Evolutionary conservation across 2,888 invertebrate genomes (phyloP), one percentile per base, ranked within the genome.

Genomic region (Ctenicera cuprea): DNA sequence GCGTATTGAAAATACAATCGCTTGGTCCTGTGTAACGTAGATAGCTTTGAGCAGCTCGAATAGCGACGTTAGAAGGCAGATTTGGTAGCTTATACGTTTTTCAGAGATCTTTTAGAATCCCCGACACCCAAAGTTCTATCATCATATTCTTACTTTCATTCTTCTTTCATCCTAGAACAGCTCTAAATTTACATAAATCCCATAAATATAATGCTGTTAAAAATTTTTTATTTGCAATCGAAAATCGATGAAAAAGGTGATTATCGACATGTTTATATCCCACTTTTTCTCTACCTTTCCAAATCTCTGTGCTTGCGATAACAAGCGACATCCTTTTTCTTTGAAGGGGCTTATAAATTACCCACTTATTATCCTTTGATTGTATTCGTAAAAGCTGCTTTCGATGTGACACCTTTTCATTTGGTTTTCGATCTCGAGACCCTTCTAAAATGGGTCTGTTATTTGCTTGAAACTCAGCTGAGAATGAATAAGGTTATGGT

Each of bases 71-170:
- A 18, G 50, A 50, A 26, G 16, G 50, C 22, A 50, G 26, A 50
- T 18, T 18, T 26, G 3, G 26, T 5, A 26, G 26, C n/a, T n/a
- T n/a, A n/a, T n/a, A n/a, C n/a, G n/a, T n/a, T n/a, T 54, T 54
- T 54, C 26, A 54, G 54, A 12, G 30, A 57, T 14, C 33, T 57
- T 57, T 33, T 37, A 57, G 33, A 18, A 30, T 57, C 57, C 54
- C 9, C 16, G 14, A 50, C 50, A 37, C 57, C 14, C 33, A 57
- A 57, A 57, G 30, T 18, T 33, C 16, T 18, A 37, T 33, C 33
- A 57, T 33, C 16, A 16, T 37, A 30, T 57, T 33, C 57, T 50
- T 50, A 20, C 48, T 48, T 48, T 48, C 48, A 20, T 11, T 20
- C 5, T 50, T 50, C 22, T n/a, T 50, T 50, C 22, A 50, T 50